Evolutionary conservation across 2,888 invertebrate species (phyloP).

Genomic region (Chrysodeixis includens): DNA sequence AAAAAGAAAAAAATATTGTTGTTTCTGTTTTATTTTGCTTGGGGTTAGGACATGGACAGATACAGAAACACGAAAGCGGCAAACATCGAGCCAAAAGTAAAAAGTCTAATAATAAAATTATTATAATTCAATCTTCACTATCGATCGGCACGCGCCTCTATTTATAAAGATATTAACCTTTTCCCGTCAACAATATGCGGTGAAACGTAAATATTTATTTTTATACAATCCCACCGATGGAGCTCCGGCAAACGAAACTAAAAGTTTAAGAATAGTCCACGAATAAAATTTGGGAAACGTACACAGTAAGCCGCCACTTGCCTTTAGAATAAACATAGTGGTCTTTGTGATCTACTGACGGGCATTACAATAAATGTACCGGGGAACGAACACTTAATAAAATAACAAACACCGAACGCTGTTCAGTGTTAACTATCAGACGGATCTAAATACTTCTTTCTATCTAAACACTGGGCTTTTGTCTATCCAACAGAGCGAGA

Average conservation of each 20-base stretch:
- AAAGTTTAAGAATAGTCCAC: conserved; percentile 69
- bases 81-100: conserved; percentile 32
- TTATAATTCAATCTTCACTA: conserved; percentile 71
- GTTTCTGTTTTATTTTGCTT: neutral
- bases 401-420: conserved; percentile 83
- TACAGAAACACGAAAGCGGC: neutral
- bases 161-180: conserved; percentile 84
- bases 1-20: neutral
- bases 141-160: conserved; percentile 58
- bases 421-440: conserved; percentile 75
- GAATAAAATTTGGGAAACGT: conserved; percentile 62
- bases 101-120: conserved; percentile 54
- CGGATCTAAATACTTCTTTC: conserved; percentile 80
- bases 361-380: conserved; percentile 83
- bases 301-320: conserved; percentile 67
- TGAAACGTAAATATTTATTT: conserved; percentile 82
- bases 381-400: conserved; percentile 80
- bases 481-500: conserved; percentile 77
- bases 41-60: neutral
- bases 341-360: conserved; percentile 79
- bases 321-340: conserved; percentile 72
- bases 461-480: conserved; percentile 82
- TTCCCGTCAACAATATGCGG: conserved; percentile 79
- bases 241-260: conserved; percentile 43
- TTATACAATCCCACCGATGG: conserved; percentile 71